Percentiles rank a stretch among this genome's conserved stretches.
phyloP scores from a whole-genome alignment of 1,140 invertebrate species.

The Calliphora vicina region DNA sequence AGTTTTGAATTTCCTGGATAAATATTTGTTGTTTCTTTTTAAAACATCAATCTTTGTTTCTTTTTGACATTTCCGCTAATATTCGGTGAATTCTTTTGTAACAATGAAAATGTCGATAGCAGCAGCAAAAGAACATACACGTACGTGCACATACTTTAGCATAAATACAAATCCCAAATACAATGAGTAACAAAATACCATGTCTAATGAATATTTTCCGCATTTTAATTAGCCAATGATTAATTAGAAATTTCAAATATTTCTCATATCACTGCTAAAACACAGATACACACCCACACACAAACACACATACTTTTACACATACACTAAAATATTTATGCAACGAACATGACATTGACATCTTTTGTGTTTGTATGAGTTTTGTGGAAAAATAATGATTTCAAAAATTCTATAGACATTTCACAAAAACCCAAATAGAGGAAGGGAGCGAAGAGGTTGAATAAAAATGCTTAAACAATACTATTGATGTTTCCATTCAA shows the following conservation, averaged over 20 bases:
- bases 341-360: not conserved
- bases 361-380: not conserved
- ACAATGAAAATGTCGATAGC: not conserved
- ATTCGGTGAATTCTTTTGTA: not conserved
- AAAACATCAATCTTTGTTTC: not conserved
- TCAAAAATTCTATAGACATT: not conserved
- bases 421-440: not conserved
- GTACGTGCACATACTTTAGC: not conserved
- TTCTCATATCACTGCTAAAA: not conserved
- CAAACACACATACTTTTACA: not conserved
- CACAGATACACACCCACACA: not conserved
- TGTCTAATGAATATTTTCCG: slow-evolving; percentile 3
- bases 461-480: not conserved
- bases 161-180: no score
- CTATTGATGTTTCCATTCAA: not conserved
- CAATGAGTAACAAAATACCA: not conserved
- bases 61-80: not conserved
- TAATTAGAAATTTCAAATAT: slow-evolving; percentile 17
- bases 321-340: not conserved
- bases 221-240: slow-evolving; percentile 1
- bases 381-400: not conserved
- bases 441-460: no score
- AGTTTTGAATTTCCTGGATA: no score
- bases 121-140: not conserved
- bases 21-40: no score